Evolutionary conservation across 1,140 invertebrate species (phyloP).

Genomic region (Brachionus sp.): DNA sequence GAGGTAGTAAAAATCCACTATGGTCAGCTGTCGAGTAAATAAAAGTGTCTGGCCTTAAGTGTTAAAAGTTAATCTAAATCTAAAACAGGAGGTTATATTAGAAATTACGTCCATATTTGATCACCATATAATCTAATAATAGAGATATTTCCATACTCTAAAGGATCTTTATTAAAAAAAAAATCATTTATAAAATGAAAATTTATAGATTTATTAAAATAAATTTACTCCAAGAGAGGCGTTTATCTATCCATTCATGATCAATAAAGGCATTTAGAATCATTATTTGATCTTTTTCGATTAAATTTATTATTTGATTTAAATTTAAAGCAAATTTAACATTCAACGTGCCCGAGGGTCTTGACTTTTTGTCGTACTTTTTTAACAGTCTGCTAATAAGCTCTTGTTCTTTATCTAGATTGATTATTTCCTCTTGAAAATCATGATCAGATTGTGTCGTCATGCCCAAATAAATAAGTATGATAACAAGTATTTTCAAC

Average conservation of each 20-base stretch:
- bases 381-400: conserved; percentile 7
- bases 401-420: conserved; percentile 14
- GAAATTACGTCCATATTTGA: conserved; percentile 29
- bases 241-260: conserved; percentile 46
- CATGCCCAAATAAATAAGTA: not conserved
- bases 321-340: conserved; percentile 38
- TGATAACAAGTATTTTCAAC: not conserved
- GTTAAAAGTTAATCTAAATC: not conserved
- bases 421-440: not conserved
- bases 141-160: conserved; percentile 20
- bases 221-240: conserved; percentile 22
- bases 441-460: not conserved
- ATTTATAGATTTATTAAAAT: not conserved
- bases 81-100: not conserved
- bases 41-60: conserved; percentile 44
- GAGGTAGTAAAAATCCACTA: conserved; percentile 41
- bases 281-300: conserved; percentile 47
- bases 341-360: conserved; percentile 24
- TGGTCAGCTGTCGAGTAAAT: conserved; percentile 45
- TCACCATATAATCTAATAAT: not conserved
- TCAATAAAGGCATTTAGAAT: conserved; percentile 45
- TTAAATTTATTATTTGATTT: conserved; percentile 43
- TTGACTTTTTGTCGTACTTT: conserved; percentile 39
- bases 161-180: conserved; percentile 10
- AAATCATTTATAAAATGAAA: not conserved